Conservation (phyloP, 2,797 vertebrate genomes). For the Prunella strophiata region DNA sequence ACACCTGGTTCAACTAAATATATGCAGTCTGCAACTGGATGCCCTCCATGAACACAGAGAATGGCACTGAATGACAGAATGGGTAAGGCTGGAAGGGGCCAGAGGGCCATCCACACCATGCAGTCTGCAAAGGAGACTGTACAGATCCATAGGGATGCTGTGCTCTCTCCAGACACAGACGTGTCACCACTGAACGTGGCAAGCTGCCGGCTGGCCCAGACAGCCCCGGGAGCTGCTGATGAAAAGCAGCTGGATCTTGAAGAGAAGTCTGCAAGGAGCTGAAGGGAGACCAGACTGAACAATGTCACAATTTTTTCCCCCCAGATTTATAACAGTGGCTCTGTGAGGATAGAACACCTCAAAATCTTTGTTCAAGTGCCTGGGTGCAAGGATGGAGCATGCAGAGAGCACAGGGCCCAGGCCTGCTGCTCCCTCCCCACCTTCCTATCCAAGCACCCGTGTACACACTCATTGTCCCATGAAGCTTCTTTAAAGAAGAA, state of each 20-base stretch:
- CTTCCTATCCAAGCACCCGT: background rate
- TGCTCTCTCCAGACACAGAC: background rate
- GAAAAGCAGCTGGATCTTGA: background rate
- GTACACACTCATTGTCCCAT: background rate
- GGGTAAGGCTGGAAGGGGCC: background rate
- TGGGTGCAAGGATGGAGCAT: background rate
- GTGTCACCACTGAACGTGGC: rapidly evolving
- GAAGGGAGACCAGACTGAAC: background rate
- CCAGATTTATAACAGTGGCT: background rate
- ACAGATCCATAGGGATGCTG: rapidly evolving
- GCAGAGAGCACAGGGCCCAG: background rate
- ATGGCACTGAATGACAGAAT: background rate
- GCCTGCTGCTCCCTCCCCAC: background rate
- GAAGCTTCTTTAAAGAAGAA: background rate
- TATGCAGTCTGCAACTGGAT: background rate
- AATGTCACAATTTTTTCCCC: rapidly evolving
- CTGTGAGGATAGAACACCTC: background rate
- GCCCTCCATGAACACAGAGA: background rate
- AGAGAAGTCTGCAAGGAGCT: background rate
- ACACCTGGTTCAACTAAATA: background rate
- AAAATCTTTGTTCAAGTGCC: background rate
- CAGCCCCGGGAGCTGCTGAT: background rate
- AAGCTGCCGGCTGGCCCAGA: background rate
- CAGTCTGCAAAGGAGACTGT: background rate
- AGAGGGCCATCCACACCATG: rapidly evolving